Percentiles rank a stretch among this genome's conserved stretches.
These are phyloP conservation scores for Procambarus virginalis DNA, from an alignment of 1,140 invertebrate species.

Conservation along the genomic window DNA sequence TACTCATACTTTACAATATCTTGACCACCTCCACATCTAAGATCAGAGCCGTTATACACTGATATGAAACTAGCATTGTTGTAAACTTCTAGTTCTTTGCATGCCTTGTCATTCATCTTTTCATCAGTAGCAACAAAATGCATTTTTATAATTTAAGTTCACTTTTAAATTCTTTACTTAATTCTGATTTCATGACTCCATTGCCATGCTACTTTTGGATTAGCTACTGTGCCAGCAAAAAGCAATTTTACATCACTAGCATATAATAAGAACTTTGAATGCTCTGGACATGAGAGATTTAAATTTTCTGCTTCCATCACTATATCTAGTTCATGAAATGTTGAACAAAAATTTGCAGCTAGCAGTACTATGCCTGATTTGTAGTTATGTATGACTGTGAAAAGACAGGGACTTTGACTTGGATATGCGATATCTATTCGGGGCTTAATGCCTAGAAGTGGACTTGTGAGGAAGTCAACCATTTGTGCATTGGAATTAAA, in stretches of 20 bases:
- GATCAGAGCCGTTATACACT: no score
- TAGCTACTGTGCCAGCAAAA: slow-evolving; percentile 38
- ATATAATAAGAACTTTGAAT: slow-evolving; percentile 25
- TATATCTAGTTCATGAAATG: slow-evolving; percentile 35
- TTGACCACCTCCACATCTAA: no score
- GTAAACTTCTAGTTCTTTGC: no score
- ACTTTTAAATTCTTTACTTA: neutral
- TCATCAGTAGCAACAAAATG: no score
- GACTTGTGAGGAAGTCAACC: slow-evolving; percentile 30
- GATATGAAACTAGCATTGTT: no score
- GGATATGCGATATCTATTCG: slow-evolving; percentile 49
- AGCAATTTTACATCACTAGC: slow-evolving; percentile 48
- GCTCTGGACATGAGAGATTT: slow-evolving; percentile 29
- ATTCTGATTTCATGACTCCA: slow-evolving; percentile 52
- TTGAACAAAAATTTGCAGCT: slow-evolving; percentile 51
- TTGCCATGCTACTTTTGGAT: slow-evolving; percentile 49
- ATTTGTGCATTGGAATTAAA: slow-evolving; percentile 17
- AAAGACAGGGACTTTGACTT: slow-evolving; percentile 47
- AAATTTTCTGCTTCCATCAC: slow-evolving; percentile 43
- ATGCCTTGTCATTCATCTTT: no score
- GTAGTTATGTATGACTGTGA: slow-evolving; percentile 50
- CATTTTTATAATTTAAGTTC: no score
- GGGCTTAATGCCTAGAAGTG: slow-evolving; percentile 24
- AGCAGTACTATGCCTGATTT: slow-evolving; percentile 44
- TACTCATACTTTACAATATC: no score